phyloP scores from a whole-genome alignment of 2,113 vertebrate genomes.

The Herpetotheres cachinnans region DNA sequence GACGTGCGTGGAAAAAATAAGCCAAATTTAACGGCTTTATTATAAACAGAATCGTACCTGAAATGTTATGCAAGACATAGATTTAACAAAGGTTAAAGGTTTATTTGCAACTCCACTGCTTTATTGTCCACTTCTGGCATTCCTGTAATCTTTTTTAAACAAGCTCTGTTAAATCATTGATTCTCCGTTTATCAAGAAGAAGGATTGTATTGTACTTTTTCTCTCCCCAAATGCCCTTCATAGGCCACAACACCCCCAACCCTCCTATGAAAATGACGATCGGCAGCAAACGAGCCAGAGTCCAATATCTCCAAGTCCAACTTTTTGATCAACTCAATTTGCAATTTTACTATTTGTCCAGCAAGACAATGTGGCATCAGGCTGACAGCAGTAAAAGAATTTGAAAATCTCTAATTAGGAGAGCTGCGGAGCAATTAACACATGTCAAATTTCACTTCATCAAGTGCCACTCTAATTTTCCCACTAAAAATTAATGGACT shows the following conservation, averaged over 20 bases:
- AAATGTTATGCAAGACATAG: not conserved
- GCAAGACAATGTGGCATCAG: constrained; percentile 76
- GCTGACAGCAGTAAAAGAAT: constrained; percentile 86
- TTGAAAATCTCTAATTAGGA: constrained; percentile 93
- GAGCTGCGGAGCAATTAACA: constrained; percentile 95
- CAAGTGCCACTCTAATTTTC: constrained; percentile 95
- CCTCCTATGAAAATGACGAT: not conserved
- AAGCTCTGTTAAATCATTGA: not conserved
- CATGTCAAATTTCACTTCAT: constrained; percentile 96
- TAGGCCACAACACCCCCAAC: not conserved
- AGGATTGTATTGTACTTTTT: not conserved
- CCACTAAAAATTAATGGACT: constrained; percentile 87
- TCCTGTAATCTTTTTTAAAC: constrained; percentile 22
- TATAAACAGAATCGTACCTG: not conserved
- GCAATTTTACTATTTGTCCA: constrained; percentile 73
- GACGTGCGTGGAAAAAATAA: not conserved
- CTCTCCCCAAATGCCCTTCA: not conserved
- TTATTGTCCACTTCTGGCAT: not conserved
- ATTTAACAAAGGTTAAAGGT: not conserved
- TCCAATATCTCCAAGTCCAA: not conserved
- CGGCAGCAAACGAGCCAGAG: not conserved
- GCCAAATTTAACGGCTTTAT: not conserved
- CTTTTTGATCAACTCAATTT: constrained; percentile 67
- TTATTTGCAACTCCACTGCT: constrained; percentile 11
- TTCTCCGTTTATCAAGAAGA: not conserved